Evolutionary conservation across 2,113 vertebrate genomes (phyloP).

Genomic region (Brachypodius melanocephalos): DNA sequence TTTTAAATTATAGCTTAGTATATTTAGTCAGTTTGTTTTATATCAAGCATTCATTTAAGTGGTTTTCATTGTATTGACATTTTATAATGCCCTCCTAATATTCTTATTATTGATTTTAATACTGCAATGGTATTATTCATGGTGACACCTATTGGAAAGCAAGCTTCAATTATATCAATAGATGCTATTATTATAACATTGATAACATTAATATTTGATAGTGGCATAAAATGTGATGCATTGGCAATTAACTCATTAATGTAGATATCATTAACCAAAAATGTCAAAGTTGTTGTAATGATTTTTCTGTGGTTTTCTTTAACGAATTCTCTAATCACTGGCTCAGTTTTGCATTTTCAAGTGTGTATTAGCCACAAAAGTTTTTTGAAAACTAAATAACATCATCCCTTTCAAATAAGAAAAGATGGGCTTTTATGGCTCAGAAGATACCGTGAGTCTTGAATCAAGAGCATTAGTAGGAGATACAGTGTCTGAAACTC

Average conservation of each 20-base stretch:
- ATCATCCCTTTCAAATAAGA: not conserved
- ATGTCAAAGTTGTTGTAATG: constrained; percentile 61
- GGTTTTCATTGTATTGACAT: constrained; percentile 73
- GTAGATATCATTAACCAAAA: constrained; percentile 73
- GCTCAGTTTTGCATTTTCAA: constrained; percentile 12
- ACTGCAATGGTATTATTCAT: constrained; percentile 78
- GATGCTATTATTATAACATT: constrained; percentile 78
- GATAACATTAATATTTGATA: constrained; percentile 78
- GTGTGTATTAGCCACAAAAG: constrained; percentile 7
- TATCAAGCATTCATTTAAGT: constrained; percentile 67
- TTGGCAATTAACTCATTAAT: constrained; percentile 77
- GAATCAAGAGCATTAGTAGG: not conserved
- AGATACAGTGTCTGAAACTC: constrained; percentile 30
- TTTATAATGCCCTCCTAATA: constrained; percentile 75
- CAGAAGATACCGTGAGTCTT: not conserved
- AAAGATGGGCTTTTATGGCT: not conserved
- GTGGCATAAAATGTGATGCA: constrained; percentile 72
- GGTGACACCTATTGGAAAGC: constrained; percentile 77
- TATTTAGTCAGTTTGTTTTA: constrained; percentile 70
- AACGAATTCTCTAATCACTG: constrained; percentile 42
- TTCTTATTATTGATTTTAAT: constrained; percentile 79
- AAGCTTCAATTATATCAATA: constrained; percentile 78
- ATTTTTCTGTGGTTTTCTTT: constrained; percentile 56
- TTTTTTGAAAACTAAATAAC: constrained; percentile 3
- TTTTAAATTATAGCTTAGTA: constrained; percentile 58